Evolutionary conservation across 2,113 vertebrate species (phyloP).

Genomic region (Cochlearius cochlearius): DNA sequence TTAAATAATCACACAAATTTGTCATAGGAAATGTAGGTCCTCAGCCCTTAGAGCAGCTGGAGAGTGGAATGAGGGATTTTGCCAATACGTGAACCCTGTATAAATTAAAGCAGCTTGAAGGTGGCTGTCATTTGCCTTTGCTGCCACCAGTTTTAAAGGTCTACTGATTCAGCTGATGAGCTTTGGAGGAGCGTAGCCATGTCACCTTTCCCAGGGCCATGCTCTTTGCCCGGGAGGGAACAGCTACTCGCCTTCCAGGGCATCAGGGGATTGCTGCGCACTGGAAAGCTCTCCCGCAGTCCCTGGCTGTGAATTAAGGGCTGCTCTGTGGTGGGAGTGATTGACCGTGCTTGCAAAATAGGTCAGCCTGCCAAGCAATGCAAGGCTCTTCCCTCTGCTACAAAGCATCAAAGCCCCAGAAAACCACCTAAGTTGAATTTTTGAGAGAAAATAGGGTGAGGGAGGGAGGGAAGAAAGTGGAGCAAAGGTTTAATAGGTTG

Average conservation of each 20-base stretch:
- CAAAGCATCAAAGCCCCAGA: not conserved
- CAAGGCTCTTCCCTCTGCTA: not conserved
- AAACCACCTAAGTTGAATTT: not conserved
- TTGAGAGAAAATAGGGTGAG: not conserved
- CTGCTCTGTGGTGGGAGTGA: not conserved
- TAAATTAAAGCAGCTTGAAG: slow-evolving; percentile 10
- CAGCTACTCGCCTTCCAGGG: not conserved
- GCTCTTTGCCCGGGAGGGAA: not conserved
- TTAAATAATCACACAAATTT: not conserved
- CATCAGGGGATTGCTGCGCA: not conserved
- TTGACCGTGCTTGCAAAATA: not conserved
- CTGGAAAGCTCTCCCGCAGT: not conserved
- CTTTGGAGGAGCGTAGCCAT: not conserved
- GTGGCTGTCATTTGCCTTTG: not conserved
- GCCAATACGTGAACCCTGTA: not conserved
- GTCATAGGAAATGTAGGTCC: not conserved
- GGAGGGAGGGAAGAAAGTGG: not conserved
- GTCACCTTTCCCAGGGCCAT: not conserved
- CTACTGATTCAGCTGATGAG: not conserved
- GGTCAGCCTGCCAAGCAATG: not conserved
- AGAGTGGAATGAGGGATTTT: not conserved
- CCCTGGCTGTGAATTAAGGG: not conserved
- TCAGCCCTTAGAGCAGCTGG: not conserved
- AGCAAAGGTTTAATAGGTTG: not conserved
- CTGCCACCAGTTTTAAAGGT: not conserved